Base-by-base conservation (phyloP, 2,888 invertebrate species). In the Temnothorax ravouxi region DNA sequence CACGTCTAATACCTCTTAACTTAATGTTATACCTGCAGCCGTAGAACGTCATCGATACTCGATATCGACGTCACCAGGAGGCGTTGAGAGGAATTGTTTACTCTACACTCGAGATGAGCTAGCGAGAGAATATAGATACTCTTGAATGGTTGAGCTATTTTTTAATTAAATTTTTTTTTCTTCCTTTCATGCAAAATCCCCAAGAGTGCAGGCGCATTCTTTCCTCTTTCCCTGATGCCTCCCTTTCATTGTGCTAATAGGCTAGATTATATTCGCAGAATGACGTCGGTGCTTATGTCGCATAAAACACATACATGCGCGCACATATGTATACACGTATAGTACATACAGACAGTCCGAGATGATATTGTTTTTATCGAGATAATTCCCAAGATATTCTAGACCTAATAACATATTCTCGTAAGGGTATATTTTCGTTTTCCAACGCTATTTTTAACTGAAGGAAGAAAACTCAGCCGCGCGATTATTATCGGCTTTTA, bases 231-330 rank as follows among this genome's bases (percentile, higher is more conserved):
- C 4, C 41, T 5, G n/a, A n/a, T n/a, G 5, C 21, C n/a, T 6
- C 6, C 29, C 3, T 5, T 13, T 5, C 3, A 50, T 18, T 18
- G 1, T 15, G 18, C 2, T 79, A 71, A 79, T 25, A 59, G 13
- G 18, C 5, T 9, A 50, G 47, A 71, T 50, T 79, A 56, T 44
- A 41, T 71, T 77, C 38, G 59, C 47, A n/a, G 72, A 77, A 80
- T 62, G 34, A 59, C 44, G 44, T 47, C 21, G 44, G n/a, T 56
- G 54, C 11, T 21, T 59, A 38, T 64, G 13, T 41, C 38, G 41
- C 11, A 52, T 38, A 44, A 74, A 1, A 54, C 21, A 21, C 54
- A 25, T 11, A 13, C 21, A 11, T 11, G 9, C 52, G 6, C 50
- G 2, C 50, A 18, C 50, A 50, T 2, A 6, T 18, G 18, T 18